Evolutionary conservation across 2,888 invertebrate genomes (phyloP).

Genomic region (Octonoba sinensis): DNA sequence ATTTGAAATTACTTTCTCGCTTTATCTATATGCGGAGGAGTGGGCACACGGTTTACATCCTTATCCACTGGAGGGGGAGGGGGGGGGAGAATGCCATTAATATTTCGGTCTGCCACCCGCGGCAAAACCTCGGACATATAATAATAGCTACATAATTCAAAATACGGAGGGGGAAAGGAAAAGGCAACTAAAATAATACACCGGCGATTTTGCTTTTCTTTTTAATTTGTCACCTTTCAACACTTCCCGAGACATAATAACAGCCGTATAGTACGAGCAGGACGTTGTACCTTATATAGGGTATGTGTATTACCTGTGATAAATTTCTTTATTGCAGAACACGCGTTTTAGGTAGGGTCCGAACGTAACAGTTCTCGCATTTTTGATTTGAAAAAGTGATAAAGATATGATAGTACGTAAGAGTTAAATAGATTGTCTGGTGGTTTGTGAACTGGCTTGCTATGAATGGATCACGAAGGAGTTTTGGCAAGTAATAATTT

Average conservation of each 20-base stretch:
- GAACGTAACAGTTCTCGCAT: too few species aligned
- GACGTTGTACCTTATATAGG: slow-evolving; percentile 2
- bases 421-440: slow-evolving; percentile 43
- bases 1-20: too few species aligned
- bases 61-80: neutral
- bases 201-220: slow-evolving; percentile 8
- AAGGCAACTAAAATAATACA: neutral
- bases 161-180: neutral
- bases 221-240: slow-evolving; percentile 64
- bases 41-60: slow-evolving; percentile 7
- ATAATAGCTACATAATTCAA: slow-evolving; percentile 9
- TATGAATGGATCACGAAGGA: too few species aligned
- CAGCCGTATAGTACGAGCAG: slow-evolving; percentile 13
- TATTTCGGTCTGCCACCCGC: slow-evolving; percentile 7
- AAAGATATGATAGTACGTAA: slow-evolving; percentile 45
- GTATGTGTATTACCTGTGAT: slow-evolving; percentile 39
- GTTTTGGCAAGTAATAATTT: too few species aligned
- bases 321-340: slow-evolving; percentile 21
- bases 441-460: neutral
- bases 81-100: neutral
- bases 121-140: neutral
- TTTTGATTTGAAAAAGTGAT: slow-evolving; percentile 23
- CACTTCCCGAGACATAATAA: slow-evolving; percentile 50
- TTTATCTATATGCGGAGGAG: slow-evolving; percentile 1
- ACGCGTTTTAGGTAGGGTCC: neutral